These are phyloP conservation scores for Creontiades dilutus DNA, from an alignment of 2,888 invertebrate species.

Conservation along the genomic window DNA sequence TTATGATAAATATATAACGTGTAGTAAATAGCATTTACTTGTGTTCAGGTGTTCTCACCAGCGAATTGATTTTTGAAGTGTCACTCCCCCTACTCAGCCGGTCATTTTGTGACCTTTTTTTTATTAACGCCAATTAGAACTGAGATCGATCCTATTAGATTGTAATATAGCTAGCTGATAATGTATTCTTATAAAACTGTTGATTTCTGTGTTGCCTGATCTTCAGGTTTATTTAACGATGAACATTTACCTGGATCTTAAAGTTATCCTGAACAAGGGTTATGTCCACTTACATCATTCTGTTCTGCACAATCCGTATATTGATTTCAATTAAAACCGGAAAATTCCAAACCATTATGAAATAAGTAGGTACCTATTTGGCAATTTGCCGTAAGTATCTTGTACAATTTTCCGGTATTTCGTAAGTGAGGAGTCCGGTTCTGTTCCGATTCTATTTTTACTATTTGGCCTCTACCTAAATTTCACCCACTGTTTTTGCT, in stretches of 20 bases:
- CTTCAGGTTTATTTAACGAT: no score
- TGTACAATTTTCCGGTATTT: background rate
- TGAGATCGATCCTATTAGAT: background rate
- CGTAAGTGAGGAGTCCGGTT: background rate
- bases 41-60: background rate
- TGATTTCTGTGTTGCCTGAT: no score
- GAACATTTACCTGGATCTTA: no score
- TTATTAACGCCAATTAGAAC: background rate
- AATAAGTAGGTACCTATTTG: no score
- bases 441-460: conserved; percentile 16
- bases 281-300: no score
- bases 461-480: background rate
- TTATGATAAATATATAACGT: background rate
- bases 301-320: no score
- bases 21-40: background rate
- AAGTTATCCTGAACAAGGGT: no score
- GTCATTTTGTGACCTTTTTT: conserved; percentile 8
- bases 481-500: background rate
- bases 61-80: background rate
- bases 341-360: no score
- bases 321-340: no score
- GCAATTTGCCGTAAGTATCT: no score
- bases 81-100: conserved; percentile 8
- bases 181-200: no score
- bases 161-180: no score